phyloP scores from a whole-genome alignment of 1,140 invertebrate species.

The Laupala kohalensis region DNA sequence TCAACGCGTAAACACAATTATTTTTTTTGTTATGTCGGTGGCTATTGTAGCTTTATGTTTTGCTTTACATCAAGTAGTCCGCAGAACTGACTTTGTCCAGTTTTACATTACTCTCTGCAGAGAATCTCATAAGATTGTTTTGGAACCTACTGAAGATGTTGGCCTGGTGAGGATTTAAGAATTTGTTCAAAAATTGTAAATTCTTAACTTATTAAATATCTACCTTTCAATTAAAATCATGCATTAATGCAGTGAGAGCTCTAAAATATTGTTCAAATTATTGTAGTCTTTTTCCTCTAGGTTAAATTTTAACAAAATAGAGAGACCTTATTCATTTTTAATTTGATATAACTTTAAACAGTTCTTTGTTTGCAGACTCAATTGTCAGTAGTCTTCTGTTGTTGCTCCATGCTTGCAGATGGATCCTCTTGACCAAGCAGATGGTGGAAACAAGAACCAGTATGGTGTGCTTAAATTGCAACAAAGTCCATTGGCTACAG shows the following conservation, averaged over 20 bases:
- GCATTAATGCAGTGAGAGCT: too few species aligned
- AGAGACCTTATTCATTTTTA: neutral
- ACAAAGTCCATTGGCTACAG: conserved; percentile 30
- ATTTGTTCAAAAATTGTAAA: neutral
- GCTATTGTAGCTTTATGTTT: conserved; percentile 59
- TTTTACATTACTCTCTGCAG: conserved; percentile 65
- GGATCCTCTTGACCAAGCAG: conserved; percentile 36
- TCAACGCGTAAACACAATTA: conserved; percentile 62
- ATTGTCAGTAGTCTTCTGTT: neutral
- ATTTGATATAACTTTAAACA: neutral
- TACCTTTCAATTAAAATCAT: too few species aligned
- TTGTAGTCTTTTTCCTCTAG: too few species aligned
- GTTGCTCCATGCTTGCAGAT: conserved; percentile 27
- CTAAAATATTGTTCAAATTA: too few species aligned
- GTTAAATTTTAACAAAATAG: too few species aligned
- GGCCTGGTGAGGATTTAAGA: conserved; percentile 44
- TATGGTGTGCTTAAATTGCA: conserved; percentile 46
- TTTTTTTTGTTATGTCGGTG: conserved; percentile 72
- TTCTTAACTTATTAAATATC: too few species aligned
- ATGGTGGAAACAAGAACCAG: conserved; percentile 33
- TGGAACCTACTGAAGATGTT: conserved; percentile 67
- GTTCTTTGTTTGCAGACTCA: neutral
- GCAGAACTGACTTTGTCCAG: conserved; percentile 65
- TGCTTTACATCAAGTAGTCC: conserved; percentile 57
- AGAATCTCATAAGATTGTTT: conserved; percentile 52